phyloP scores from a whole-genome alignment of 64 coral and sea anemone species.

The Orbicella faveolata region DNA sequence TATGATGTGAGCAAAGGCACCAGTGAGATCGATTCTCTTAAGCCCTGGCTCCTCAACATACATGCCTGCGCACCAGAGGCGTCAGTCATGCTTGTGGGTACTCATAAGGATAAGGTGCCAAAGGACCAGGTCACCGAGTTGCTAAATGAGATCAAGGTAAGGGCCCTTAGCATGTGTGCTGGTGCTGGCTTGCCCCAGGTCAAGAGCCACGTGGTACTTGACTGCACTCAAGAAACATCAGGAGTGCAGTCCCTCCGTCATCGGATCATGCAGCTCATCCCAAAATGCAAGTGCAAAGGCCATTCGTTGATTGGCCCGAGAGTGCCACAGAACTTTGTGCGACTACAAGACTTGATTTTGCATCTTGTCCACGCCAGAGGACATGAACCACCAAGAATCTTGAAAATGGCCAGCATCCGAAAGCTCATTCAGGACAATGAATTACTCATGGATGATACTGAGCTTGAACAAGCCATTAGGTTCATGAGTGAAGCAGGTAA shows the following conservation, averaged over 20 bases:
- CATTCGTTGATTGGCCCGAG: constrained; percentile 61
- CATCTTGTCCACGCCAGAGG: not conserved
- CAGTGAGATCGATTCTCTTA: constrained; percentile 66
- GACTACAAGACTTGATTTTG: constrained; percentile 66
- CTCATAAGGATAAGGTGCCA: constrained; percentile 84
- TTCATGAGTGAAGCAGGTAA: constrained; percentile 89
- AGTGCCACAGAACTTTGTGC: constrained; percentile 74
- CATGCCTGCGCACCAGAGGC: constrained; percentile 70
- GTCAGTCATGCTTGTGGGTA: constrained; percentile 86
- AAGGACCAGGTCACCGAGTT: constrained; percentile 11
- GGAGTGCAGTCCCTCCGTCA: constrained; percentile 62
- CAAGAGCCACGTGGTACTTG: constrained; percentile 67
- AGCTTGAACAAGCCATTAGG: constrained; percentile 74
- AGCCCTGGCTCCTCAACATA: constrained; percentile 88
- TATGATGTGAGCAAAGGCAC: constrained; percentile 81
- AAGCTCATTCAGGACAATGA: constrained; percentile 60
- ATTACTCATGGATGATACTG: constrained; percentile 52
- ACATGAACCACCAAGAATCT: constrained; percentile 2
- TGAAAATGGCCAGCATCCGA: constrained; percentile 51
- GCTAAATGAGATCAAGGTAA: constrained; percentile 62
- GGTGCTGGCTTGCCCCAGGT: constrained; percentile 80
- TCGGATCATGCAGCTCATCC: constrained; percentile 61
- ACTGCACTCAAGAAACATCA: constrained; percentile 68
- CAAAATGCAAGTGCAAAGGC: constrained; percentile 76
- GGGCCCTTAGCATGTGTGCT: constrained; percentile 53